Base-by-base conservation (phyloP, 2,797 vertebrate genomes). In the Benthosema pterotum region DNA sequence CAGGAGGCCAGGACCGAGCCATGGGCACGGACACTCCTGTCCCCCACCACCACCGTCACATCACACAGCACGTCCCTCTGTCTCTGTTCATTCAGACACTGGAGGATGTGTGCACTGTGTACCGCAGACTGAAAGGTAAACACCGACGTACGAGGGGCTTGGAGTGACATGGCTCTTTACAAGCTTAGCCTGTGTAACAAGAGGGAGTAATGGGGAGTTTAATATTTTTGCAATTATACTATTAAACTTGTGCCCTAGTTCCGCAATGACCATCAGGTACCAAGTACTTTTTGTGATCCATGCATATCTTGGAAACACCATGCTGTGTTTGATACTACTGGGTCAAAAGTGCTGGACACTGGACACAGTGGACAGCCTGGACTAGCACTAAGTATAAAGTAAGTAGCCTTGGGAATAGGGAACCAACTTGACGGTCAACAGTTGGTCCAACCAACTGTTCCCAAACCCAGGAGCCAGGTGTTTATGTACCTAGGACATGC, bases 111-210 rank as follows among this genome's bases (percentile, higher is more conserved):
- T 73, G 88, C 77, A 57, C 95, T 94, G 87, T 99, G 97, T 67
- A 96, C 93, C 0, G 96, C 94, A 2, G 97, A 99, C 78, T 98
- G 95, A 42, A 98, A 99, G 42, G 95, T 95, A 90, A 98, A 99
- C 72, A 90, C 90, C 3, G 95, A 91, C 4, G 80, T 91, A 38
- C 91, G 94, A 69, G 88, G 92, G 85, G 93, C 91, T 81, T 89
- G 94, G 80, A 91, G 89, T 78, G 94, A 92, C 97, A 99, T 98
- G 83, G 67, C 78, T 84, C 80, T 74, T 66, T 50, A 65, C n/a
- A 58, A 60, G 65, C 74, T 88, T 79, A 86, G 51, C 82, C 86
- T 88, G 77, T n/a, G 57, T 7, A 56, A 71, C 19, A 74, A 12
- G 51, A 72, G 46, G 75, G 74, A 81, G 82, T 71, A 74, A 73